Conservation (phyloP, 1,140 invertebrate genomes). For the Eriosoma lanigerum region DNA sequence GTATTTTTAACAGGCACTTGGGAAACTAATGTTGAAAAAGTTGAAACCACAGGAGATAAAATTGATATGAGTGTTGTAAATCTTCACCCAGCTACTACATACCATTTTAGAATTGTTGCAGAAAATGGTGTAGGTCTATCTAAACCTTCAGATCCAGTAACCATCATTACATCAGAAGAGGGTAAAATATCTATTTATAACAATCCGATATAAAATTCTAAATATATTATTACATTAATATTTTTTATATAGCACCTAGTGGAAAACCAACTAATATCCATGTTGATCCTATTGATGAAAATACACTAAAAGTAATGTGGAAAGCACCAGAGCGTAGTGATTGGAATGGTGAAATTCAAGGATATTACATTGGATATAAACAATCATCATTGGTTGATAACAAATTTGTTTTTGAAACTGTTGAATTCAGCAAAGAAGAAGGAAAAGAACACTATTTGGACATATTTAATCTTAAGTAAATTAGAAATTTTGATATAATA, state of each 20-base stretch:
- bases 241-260: conserved; percentile 66
- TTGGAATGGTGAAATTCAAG: conserved; percentile 91
- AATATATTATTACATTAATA: no score
- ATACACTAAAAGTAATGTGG: conserved; percentile 90
- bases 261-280: conserved; percentile 79
- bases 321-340: conserved; percentile 84
- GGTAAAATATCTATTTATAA: conserved; percentile 59
- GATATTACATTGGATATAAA: conserved; percentile 89
- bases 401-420: conserved; percentile 89
- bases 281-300: conserved; percentile 89
- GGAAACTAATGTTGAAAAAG: conserved; percentile 80
- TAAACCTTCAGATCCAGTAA: conserved; percentile 87
- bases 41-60: conserved; percentile 80
- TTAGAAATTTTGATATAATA: no score
- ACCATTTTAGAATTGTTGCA: conserved; percentile 88
- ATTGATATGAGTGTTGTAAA: conserved; percentile 86
- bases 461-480: conserved; percentile 76
- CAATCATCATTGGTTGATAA: conserved; percentile 74
- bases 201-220: neutral
- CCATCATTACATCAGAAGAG: conserved; percentile 93
- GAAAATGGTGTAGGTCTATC: conserved; percentile 92
- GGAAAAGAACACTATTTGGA: conserved; percentile 85
- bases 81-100: conserved; percentile 86
- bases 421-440: conserved; percentile 88
- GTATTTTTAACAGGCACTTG: conserved; percentile 58